A percentile compares a stretch with the other conserved stretches of the same genome.
phyloP scores from a whole-genome alignment of 2,888 invertebrate genomes.

The Synanthedon tipuliformis region DNA sequence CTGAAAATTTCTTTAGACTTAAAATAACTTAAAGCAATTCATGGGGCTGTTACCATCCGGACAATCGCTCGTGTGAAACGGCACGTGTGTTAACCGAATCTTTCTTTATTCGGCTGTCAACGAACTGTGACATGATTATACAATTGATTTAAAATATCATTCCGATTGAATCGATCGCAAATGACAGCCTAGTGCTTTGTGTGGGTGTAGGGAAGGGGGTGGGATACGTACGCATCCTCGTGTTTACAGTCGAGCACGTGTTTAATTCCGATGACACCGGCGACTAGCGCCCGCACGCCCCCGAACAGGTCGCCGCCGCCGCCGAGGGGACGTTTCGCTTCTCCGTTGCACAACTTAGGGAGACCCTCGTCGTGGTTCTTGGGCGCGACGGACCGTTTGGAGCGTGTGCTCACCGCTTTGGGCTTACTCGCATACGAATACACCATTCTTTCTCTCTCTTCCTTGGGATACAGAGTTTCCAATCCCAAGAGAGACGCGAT shows the following conservation, averaged over 20 bases:
- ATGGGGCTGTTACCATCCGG: no score
- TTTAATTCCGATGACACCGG: slow-evolving; percentile 37
- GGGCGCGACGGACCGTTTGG: slow-evolving; percentile 19
- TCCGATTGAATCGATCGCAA: background rate
- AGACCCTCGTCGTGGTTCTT: slow-evolving; percentile 12
- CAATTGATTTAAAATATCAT: background rate
- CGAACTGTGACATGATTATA: background rate
- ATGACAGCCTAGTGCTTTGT: background rate
- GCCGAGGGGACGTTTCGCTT: slow-evolving; percentile 6
- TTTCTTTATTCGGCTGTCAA: background rate
- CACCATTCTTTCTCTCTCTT: slow-evolving; percentile 47
- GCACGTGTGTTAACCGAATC: background rate
- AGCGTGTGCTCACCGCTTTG: slow-evolving; percentile 48
- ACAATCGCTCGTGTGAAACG: background rate
- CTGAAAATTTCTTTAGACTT: background rate
- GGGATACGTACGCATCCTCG: background rate
- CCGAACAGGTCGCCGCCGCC: slow-evolving; percentile 13
- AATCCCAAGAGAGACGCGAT: slow-evolving; percentile 75
- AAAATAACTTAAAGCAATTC: no score
- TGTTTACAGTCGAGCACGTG: slow-evolving; percentile 15
- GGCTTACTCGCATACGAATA: slow-evolving; percentile 78
- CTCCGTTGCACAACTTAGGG: slow-evolving; percentile 3
- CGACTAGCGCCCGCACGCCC: slow-evolving; percentile 39
- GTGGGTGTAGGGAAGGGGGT: background rate
- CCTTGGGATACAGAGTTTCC: slow-evolving; percentile 41